A percentile compares a stretch with the other conserved stretches of the same genome.
These are phyloP conservation scores for Blastobasis lacticolella DNA, from an alignment of 2,888 invertebrate genomes.

Conservation along the genomic window DNA sequence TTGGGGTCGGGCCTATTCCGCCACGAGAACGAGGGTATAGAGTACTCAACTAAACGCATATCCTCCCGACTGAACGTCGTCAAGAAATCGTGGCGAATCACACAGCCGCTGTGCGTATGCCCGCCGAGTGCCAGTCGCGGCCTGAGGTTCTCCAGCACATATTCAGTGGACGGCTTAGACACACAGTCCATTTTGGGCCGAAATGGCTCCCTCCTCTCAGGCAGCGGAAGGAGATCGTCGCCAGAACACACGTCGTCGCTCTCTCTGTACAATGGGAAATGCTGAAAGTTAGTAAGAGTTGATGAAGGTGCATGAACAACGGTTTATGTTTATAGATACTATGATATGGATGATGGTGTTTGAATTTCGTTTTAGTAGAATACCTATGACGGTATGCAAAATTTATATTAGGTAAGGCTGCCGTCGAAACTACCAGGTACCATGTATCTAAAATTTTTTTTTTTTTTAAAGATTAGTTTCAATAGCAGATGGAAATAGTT, in stretches of 20 bases:
- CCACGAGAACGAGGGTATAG: slow-evolving; percentile 97
- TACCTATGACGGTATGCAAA: background rate
- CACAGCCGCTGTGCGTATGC: slow-evolving; percentile 95
- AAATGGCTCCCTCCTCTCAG: slow-evolving; percentile 81
- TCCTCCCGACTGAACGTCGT: slow-evolving; percentile 15
- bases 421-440: background rate
- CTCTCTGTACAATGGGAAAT: slow-evolving; percentile 92
- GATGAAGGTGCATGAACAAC: background rate
- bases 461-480: slow-evolving; percentile 4
- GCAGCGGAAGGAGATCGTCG: slow-evolving; percentile 84
- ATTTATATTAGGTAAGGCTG: background rate
- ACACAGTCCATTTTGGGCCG: slow-evolving; percentile 90
- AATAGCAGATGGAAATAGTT: slow-evolving; percentile 25
- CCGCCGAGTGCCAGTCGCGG: slow-evolving; percentile 90
- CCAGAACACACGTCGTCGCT: slow-evolving; percentile 89
- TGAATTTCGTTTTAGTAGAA: background rate
- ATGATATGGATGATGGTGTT: background rate
- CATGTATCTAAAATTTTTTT: no score
- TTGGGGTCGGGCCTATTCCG: slow-evolving; percentile 94
- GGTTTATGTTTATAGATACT: background rate
- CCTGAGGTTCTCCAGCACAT: slow-evolving; percentile 73
- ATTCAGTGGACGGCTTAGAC: slow-evolving; percentile 84
- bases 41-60: slow-evolving; percentile 79
- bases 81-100: slow-evolving; percentile 57
- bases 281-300: slow-evolving; percentile 75